Base-by-base conservation (phyloP, 2,797 vertebrate species). In the Heterohyrax brucei region DNA sequence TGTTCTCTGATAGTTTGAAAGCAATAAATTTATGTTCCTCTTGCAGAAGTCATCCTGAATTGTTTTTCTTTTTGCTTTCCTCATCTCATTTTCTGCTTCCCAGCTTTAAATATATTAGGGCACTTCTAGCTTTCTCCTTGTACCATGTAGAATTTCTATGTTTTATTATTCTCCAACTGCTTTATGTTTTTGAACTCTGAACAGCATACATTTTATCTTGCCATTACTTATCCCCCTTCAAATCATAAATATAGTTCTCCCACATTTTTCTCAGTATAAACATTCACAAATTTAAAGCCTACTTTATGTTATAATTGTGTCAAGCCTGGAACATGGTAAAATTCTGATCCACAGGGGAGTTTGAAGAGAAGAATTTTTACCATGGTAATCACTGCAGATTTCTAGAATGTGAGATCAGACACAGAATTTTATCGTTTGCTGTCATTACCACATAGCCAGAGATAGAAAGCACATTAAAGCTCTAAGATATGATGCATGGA, bases 381-480 rank as follows among this genome's bases (percentile, higher is more conserved):
- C 4, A 18, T 75, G 68, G 64, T 48, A 53, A 76, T 73, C 26
- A 85, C 12, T 91, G 66, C 82, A 85, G 78, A 64, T 86, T 94
- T 95, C 75, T 94, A 70, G 82, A 91, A 93, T 86, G 88, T 82
- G 79, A 95, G 82, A 68, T 73, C 56, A 50, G 75, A 89, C 56
- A 84, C 66, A 92, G 22, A 88, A 93, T 95, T 95, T 96, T 91
- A 95, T 96, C 88, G 96, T 96, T 88, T 72, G 5, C 2, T 81
- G 44, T 88, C 77, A 92, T 19, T 64, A 64, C 48, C n/a, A 77
- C 59, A 73, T 77, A 50, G 62, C 88, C 33, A 66, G 88, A 91
- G 59, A 87, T 44, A 85, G 75, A 92, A 93, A 82, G 46, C 59
- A 92, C 62, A 89, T 80, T 46, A 84, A 84, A 66, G 33, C 66